Evolutionary conservation across 1,140 invertebrate genomes (phyloP).

Genomic region (Papilio polyxenes): DNA sequence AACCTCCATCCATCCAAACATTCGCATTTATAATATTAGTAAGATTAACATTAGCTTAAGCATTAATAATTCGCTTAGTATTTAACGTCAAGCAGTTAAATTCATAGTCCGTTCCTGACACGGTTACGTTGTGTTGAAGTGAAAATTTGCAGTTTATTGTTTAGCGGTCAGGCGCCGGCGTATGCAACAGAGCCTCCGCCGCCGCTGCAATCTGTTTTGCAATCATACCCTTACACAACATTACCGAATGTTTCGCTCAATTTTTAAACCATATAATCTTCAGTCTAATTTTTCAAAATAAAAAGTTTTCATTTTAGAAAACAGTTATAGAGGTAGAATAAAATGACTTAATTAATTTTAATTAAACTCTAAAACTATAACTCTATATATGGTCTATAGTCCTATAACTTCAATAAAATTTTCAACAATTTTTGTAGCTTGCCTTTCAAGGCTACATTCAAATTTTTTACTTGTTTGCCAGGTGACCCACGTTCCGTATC

Average conservation of each 20-base stretch:
- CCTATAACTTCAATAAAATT: no score
- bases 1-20: no score
- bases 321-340: background rate
- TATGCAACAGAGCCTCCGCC: background rate
- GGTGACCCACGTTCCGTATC: no score
- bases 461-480: no score
- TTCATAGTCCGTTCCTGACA: constrained; percentile 1
- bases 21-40: no score
- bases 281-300: background rate
- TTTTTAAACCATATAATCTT: background rate
- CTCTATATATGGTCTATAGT: no score
- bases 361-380: no score
- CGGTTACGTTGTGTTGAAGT: constrained; percentile 31
- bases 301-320: background rate
- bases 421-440: no score
- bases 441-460: no score
- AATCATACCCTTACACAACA: constrained; percentile 24
- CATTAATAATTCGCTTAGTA: background rate
- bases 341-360: no score
- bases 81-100: background rate
- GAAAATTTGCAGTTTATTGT: constrained; percentile 43
- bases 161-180: background rate
- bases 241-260: background rate
- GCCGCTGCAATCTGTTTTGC: constrained; percentile 2
- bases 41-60: no score